Conservation (phyloP, 2,797 vertebrate genomes). For the Etheostoma nigrum region DNA sequence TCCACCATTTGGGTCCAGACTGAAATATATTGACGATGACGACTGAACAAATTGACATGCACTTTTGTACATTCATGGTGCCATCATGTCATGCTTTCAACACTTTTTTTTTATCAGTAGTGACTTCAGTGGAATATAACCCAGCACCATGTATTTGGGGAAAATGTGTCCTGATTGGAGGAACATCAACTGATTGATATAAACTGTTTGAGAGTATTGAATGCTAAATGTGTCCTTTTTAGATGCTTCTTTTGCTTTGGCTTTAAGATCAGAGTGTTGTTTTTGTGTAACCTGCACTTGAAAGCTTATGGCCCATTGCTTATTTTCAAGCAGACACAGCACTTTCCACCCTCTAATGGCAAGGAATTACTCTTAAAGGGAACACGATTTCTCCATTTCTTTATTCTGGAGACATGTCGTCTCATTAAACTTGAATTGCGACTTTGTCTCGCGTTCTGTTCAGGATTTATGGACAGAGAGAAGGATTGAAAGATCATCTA, state of each 20-base stretch:
- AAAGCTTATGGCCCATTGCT: constrained; percentile 17
- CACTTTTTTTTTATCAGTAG: neutral
- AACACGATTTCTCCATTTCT: constrained; percentile 68
- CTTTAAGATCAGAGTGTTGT: constrained; percentile 15
- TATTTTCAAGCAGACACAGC: constrained; percentile 46
- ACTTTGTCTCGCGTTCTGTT: constrained; percentile 58
- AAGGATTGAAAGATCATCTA: constrained; percentile 58
- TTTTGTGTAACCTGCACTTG: constrained; percentile 26
- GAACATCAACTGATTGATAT: constrained; percentile 4
- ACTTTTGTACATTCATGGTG: neutral
- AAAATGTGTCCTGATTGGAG: neutral
- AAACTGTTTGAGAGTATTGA: constrained; percentile 7
- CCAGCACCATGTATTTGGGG: neutral
- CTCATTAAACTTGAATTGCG: constrained; percentile 77
- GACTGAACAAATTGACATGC: neutral
- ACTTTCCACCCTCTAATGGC: constrained; percentile 52
- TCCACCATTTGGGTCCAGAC: neutral
- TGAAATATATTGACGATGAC: neutral
- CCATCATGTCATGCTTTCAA: neutral
- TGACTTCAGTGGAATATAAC: neutral
- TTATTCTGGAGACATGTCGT: constrained; percentile 60
- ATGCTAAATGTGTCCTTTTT: neutral
- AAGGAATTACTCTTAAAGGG: constrained; percentile 51
- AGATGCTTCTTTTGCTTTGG: constrained; percentile 7
- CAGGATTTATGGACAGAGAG: constrained; percentile 56